A percentile compares a stretch with the other conserved stretches of the same genome.
Evolutionary conservation across 1,140 invertebrate genomes (phyloP).

Genomic region (Muscidifurax raptorellus): DNA sequence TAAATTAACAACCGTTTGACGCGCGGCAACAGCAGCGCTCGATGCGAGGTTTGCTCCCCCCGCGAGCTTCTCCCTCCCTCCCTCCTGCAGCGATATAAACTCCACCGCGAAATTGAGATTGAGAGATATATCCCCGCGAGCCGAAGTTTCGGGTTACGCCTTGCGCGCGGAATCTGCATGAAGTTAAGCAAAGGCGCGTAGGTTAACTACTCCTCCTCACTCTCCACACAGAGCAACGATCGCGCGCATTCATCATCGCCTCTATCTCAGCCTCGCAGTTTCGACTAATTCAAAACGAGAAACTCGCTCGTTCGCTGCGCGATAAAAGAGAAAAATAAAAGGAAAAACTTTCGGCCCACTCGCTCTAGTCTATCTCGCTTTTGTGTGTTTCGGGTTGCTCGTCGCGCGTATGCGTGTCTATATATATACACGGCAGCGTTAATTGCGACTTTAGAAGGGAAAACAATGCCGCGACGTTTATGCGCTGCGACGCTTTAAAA

Average conservation of each 20-base stretch:
- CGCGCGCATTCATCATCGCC: conserved; percentile 21
- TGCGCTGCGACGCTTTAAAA: conserved; percentile 7
- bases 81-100: not conserved
- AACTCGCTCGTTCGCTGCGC: too few species aligned
- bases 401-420: not conserved
- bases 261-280: not conserved
- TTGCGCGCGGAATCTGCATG: conserved; percentile 20
- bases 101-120: conserved; percentile 26
- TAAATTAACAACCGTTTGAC: conserved; percentile 6
- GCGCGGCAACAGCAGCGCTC: not conserved
- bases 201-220: not conserved
- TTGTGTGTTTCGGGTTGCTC: not conserved
- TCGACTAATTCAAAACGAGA: not conserved
- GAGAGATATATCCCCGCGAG: conserved; percentile 1
- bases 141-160: conserved; percentile 24
- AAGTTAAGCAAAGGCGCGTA: not conserved
- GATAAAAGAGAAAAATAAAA: conserved; percentile 23
- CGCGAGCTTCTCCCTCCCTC: too few species aligned
- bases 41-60: too few species aligned
- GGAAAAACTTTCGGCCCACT: too few species aligned
- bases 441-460: conserved; percentile 8
- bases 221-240: not conserved
- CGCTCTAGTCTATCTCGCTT: not conserved
- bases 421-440: not conserved
- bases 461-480: conserved; percentile 36